These are phyloP conservation scores for Brachionus angularis DNA, from an alignment of 1,140 invertebrate species.

Conservation along the genomic window DNA sequence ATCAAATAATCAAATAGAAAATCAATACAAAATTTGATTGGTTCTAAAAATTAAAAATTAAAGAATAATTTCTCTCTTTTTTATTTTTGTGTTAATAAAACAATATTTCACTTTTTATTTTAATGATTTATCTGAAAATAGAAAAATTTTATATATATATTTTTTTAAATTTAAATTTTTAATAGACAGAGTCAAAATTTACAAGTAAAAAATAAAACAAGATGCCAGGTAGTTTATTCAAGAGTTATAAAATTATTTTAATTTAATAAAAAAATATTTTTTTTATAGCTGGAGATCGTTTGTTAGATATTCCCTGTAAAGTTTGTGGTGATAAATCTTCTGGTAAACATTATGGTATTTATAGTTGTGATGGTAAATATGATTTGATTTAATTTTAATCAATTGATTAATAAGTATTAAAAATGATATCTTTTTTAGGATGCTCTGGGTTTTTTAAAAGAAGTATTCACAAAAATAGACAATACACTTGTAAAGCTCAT, in stretches of 20 bases:
- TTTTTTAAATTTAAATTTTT: too few relatives aligned
- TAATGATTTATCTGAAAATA: too few relatives aligned
- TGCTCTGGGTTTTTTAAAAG: constrained; percentile 96
- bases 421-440: constrained; percentile 62
- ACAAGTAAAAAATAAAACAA: too few relatives aligned
- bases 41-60: too few relatives aligned
- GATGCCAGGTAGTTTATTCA: neutral
- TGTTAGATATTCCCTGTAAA: constrained; percentile 80
- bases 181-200: too few relatives aligned
- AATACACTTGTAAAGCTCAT: constrained; percentile 91
- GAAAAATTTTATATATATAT: too few relatives aligned
- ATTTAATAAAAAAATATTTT: neutral
- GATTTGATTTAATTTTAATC: neutral
- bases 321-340: constrained; percentile 87
- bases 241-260: neutral
- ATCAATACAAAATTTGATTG: too few relatives aligned
- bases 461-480: constrained; percentile 86
- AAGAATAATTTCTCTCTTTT: too few relatives aligned
- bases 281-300: constrained; percentile 67
- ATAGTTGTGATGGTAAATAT: constrained; percentile 64
- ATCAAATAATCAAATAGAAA: too few relatives aligned
- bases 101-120: too few relatives aligned
- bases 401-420: neutral
- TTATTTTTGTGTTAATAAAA: too few relatives aligned
- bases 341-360: constrained; percentile 86